Base-by-base conservation (phyloP, 1,140 invertebrate genomes). In the Drosophila lacertosa region DNA sequence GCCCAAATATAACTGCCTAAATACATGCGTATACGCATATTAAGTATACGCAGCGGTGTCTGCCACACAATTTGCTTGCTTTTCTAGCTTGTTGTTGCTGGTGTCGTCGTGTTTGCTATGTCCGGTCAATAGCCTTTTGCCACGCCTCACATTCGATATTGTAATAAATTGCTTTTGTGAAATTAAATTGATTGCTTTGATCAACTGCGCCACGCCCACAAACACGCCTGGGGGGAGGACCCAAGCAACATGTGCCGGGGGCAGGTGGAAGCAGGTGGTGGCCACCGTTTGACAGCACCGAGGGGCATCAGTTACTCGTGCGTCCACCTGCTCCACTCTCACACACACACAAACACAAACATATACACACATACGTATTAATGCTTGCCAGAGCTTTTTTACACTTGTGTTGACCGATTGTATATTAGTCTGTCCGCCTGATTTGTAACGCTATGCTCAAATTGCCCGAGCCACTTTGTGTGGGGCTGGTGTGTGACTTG, bases 161-260 rank as follows among this genome's bases (percentile, higher is more conserved):
- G 77, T 80, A 84, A 84, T 84, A 89, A 83, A 89, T 84, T 89
- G 80, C 79, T 81, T 77, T 84, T 78, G 84, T 72, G 70, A 74
- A 77, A 89, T 82, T 89, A 84, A 89, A 89, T 89, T 89, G 84
- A 89, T 89, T 89, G 76, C 68, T 72, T 71, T 83, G 77, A 75
- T 78, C 79, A 83, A 77, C 76, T 80, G 77, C 55, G 76, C 67
- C 69, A 15, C 50, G 48, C 44, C 55, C 33, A 45, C 35, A 22
- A 29, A 10, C 13, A 40, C 20, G 44, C 15, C 37, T 37, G n/a
- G 24, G 45, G 15, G n/a, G n/a, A n/a, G n/a, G n/a, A n/a, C n/a
- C 13, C 13, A 33, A 50, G 64, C 57, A 68, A 68, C 58, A 55
- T 11, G 24, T 4, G 13, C 24, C 20, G 6, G 24, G 4, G 16